Evolutionary conservation across 2,888 invertebrate genomes (phyloP).

Genomic region (Caenorhabditis wallacei): DNA sequence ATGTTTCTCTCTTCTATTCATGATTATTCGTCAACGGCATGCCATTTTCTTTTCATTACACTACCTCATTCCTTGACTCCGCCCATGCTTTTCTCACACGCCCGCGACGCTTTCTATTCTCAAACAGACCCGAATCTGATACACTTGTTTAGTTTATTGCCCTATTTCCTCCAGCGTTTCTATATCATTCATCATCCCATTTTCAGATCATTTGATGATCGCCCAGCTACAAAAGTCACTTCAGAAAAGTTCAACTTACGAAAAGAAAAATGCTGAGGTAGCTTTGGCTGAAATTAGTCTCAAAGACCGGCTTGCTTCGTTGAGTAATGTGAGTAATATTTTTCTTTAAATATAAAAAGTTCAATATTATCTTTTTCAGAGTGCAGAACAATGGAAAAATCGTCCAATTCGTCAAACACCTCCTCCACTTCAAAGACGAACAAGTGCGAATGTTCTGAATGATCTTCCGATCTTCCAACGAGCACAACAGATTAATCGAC

Average conservation of each 20-base stretch:
- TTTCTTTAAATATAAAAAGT: not conserved
- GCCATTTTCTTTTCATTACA: constrained; percentile 32
- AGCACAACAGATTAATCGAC: not conserved
- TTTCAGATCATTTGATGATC: constrained; percentile 67
- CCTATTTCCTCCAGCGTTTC: not conserved
- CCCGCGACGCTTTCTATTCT: constrained; percentile 29
- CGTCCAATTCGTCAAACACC: constrained; percentile 33
- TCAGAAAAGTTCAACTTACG: constrained; percentile 43
- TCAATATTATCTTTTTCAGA: constrained; percentile 38
- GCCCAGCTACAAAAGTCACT: constrained; percentile 57
- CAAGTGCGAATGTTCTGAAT: constrained; percentile 22
- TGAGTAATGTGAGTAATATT: constrained; percentile 45
- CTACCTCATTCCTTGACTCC: constrained; percentile 32
- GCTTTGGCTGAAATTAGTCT: constrained; percentile 55
- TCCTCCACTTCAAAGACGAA: constrained; percentile 11
- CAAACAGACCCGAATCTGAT: constrained; percentile 32
- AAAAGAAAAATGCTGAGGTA: constrained; percentile 40
- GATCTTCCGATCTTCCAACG: constrained; percentile 43
- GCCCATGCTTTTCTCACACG: constrained; percentile 16
- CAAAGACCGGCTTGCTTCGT: constrained; percentile 65
- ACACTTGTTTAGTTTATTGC: constrained; percentile 50
- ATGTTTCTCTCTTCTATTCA: constrained; percentile 6
- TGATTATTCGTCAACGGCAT: constrained; percentile 10
- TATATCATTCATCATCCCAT: constrained; percentile 22
- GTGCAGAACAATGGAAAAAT: constrained; percentile 68